Conservation (phyloP, 2,113 vertebrate genomes). For the Cheilinus undulatus region DNA sequence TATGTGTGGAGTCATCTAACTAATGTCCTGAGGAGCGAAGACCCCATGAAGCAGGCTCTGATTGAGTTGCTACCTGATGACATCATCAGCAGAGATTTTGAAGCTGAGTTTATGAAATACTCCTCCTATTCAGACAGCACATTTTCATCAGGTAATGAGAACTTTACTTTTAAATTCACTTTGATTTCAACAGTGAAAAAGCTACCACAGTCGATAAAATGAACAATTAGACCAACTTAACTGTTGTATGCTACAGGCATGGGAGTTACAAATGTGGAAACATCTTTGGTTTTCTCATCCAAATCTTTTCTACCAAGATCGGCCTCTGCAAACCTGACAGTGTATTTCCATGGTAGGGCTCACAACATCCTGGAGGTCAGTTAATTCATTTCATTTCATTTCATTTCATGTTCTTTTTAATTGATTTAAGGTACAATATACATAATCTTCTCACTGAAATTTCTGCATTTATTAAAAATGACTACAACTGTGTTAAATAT, state of each 20-base stretch:
- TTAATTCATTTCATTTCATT: constrained; percentile 1
- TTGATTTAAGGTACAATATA: no score
- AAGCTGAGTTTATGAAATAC: constrained; percentile 87
- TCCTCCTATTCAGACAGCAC: constrained; percentile 90
- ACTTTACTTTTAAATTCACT: not conserved
- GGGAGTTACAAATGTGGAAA: constrained; percentile 86
- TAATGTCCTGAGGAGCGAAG: constrained; percentile 86
- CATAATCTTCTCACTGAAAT: no score
- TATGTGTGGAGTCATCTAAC: constrained; percentile 92
- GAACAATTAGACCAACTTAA: no score
- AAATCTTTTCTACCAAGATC: constrained; percentile 88
- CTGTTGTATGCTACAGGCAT: constrained; percentile 71
- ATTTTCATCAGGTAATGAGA: constrained; percentile 78
- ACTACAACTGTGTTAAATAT: no score
- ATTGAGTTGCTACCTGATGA: constrained; percentile 86
- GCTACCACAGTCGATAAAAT: not conserved
- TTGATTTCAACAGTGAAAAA: no score
- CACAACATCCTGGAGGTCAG: constrained; percentile 89
- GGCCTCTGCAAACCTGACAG: constrained; percentile 84
- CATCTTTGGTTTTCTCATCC: constrained; percentile 87
- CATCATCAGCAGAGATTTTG: constrained; percentile 88
- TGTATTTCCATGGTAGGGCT: constrained; percentile 84
- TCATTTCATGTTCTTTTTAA: not conserved
- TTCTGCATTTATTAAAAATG: no score
- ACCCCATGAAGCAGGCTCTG: constrained; percentile 86